Base-by-base conservation (phyloP, 2,888 invertebrate species). In the Cetonia aurata region DNA sequence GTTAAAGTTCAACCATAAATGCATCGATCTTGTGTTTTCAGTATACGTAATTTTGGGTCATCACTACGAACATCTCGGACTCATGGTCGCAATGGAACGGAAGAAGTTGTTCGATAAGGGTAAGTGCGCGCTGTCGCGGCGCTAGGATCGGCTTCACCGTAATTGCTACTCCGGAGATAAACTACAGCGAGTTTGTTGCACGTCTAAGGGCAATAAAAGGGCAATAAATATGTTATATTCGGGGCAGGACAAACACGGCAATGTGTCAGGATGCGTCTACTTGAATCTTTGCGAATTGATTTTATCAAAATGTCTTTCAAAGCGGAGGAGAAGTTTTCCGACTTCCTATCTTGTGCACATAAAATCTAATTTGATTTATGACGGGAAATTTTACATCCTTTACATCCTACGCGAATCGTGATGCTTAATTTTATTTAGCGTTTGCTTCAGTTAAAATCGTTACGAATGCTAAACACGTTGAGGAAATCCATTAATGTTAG, bases 41-140 rank as follows among this genome's bases (percentile, higher is more conserved):
- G 97, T 97, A 84, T 97, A 96, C 85, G 92, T 97, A 44, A 91
- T 96, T 76, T 88, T 97, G 76, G 96, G 96, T 0, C 92, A 94
- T 82, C 92, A 95, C 80, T 94, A 94, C 81, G 96, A 97, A 80
- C 96, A 96, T 83, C 89, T 96, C 75, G 96, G 96, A 3, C 87
- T 97, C n/a, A 90, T 97, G 90, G 88, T 94, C 70, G 94, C 95
- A 48, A 87, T 97, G 84, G 91, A 96, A 76, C 90, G 94, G 74
- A 89, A 90, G 84, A 92, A 94, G 72, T 88, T 97, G 0, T 87
- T 97, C 72, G 91, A 94, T 76, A 90, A 91, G 80, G 92, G 93
- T 93, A 84, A 87, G 82, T 73, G 37, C 6, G 37, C 10, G 57
- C 15, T 50, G 6, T 37, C 4, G 37, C 9, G 8, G 10, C 37